phyloP scores from a whole-genome alignment of 2,888 invertebrate species.

The Yponomeuta sedellus region DNA sequence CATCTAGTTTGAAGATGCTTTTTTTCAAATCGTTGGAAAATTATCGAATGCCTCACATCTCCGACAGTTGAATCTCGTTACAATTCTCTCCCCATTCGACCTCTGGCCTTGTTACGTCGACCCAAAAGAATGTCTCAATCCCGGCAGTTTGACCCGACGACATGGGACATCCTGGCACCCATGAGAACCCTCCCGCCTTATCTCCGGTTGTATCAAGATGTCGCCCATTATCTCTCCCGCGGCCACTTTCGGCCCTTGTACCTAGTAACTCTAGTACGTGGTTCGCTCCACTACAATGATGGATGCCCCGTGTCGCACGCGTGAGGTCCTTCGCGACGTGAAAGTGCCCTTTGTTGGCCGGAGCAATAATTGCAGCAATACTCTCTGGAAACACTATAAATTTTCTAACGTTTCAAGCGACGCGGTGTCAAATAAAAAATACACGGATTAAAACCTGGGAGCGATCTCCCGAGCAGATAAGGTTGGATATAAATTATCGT shows the following conservation, averaged over 20 bases:
- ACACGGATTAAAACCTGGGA: slow-evolving; percentile 71
- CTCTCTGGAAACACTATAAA: slow-evolving; percentile 58
- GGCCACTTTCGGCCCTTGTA: slow-evolving; percentile 67
- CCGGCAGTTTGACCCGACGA: slow-evolving; percentile 28
- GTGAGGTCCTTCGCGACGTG: slow-evolving; percentile 26
- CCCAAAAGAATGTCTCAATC: slow-evolving; percentile 12
- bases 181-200: slow-evolving; percentile 67
- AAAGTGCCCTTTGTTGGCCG: background rate
- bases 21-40: background rate
- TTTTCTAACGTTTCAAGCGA: slow-evolving; percentile 44
- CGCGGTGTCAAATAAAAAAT: slow-evolving; percentile 66
- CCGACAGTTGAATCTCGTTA: background rate
- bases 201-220: slow-evolving; percentile 71
- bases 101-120: background rate
- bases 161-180: slow-evolving; percentile 48
- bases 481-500: slow-evolving; percentile 67
- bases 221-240: slow-evolving; percentile 70
- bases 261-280: slow-evolving; percentile 53
- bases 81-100: background rate
- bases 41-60: background rate
- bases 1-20: too few species aligned
- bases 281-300: slow-evolving; percentile 60
- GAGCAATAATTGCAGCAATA: slow-evolving; percentile 52
- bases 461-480: slow-evolving; percentile 68
- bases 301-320: slow-evolving; percentile 43